Evolutionary conservation across 2,888 invertebrate genomes (phyloP), one percentile per base, ranked within the genome.

Genomic region (Ichneumon xanthorius): DNA sequence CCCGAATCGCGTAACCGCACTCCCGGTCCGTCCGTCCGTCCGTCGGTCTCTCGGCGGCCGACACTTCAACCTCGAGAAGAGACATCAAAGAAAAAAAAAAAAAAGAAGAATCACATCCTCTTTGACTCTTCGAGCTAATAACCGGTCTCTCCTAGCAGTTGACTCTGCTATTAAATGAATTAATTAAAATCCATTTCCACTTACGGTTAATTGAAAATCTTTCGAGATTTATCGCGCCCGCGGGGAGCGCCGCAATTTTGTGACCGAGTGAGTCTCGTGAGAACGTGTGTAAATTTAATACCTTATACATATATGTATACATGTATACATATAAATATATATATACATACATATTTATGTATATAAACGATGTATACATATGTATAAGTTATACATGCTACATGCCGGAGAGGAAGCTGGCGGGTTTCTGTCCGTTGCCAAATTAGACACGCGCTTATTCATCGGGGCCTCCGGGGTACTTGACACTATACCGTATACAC

Each of bases 361-460:
- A 30, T 33, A 55, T 53, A 53, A 53, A n/a, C 16, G 14, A n/a
- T 45, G 50, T 53, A 58, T 26, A 16, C 6, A 53, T 67, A 61
- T 72, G 48, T 55, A 67, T 63, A 65, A 30, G 22, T 30, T 50
- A 48, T 61, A 50, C 48, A 76, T 37, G 53, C 16, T 73, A 63
- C 55, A 65, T 50, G 63, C 6, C 26, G 37, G 72, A 78, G 73
- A 77, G 30, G 67, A 75, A 40, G 45, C 72, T 40, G 73, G 73
- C 53, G 63, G 48, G 63, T 81, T 81, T 81, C 84, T 68, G 72
- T 77, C 26, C 78, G 78, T 77, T 87, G 88, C 88, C 88, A 88
- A 88, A 88, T 88, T 88, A 88, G 87, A 87, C 87, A 85, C 82
- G 82, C 84, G 87, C 85, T 88, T 88, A 88, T 85, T 88, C 88